A percentile compares a stretch with the other conserved stretches of the same genome.
These are phyloP conservation scores for Trypoxylus dichotomus DNA, from an alignment of 1,140 invertebrate species.

Conservation along the genomic window DNA sequence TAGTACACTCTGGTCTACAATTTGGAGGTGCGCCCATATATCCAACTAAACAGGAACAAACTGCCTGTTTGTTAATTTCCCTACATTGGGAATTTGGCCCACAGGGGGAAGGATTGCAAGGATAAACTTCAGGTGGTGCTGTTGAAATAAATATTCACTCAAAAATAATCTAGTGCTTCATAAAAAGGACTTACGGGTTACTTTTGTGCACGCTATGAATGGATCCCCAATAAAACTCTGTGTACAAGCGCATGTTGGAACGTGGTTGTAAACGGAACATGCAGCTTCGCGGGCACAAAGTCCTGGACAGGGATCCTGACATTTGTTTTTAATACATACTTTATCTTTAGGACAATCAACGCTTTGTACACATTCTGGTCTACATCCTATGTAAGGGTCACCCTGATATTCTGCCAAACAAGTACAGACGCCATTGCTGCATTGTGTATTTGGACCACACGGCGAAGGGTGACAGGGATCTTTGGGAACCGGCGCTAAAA, in stretches of 20 bases:
- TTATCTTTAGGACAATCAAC: conserved; percentile 66
- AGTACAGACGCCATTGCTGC: conserved; percentile 72
- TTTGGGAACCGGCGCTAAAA: conserved; percentile 27
- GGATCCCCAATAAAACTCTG: conserved; percentile 66
- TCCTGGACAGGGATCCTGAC: conserved; percentile 71
- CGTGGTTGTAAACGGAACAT: conserved; percentile 67
- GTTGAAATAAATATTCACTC: conserved; percentile 48
- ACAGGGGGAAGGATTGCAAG: conserved; percentile 64
- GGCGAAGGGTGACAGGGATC: conserved; percentile 72
- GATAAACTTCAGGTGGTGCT: conserved; percentile 55
- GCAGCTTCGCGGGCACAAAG: conserved; percentile 69
- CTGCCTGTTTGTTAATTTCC: conserved; percentile 60
- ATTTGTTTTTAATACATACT: conserved; percentile 71
- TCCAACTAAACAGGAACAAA: conserved; percentile 69
- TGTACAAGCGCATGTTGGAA: conserved; percentile 65
- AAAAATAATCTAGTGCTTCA: conserved; percentile 35
- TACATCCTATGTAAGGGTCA: conserved; percentile 73
- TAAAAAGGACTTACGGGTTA: conserved; percentile 54
- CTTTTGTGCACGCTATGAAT: conserved; percentile 62
- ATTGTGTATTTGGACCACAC: conserved; percentile 76
- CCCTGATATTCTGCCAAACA: conserved; percentile 75
- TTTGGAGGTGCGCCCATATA: conserved; percentile 74
- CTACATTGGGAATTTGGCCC: conserved; percentile 62
- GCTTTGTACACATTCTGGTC: conserved; percentile 75
- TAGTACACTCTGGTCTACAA: conserved; percentile 64